phyloP scores from a whole-genome alignment of 1,140 invertebrate genomes.

The Anastatus disparis region DNA sequence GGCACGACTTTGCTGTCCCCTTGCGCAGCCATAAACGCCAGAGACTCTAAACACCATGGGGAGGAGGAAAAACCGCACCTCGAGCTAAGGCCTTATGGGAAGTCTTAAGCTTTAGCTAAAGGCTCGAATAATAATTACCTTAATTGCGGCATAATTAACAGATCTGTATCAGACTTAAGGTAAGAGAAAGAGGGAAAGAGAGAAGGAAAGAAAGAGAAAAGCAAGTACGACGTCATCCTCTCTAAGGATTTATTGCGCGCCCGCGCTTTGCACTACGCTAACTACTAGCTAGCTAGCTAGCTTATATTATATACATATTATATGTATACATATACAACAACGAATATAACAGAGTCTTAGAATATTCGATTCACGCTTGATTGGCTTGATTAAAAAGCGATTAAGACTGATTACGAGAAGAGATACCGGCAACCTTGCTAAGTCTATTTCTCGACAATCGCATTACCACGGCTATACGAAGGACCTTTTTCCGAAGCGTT shows the following conservation, averaged over 20 bases:
- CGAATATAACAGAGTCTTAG: conserved; percentile 8
- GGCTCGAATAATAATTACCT: conserved; percentile 40
- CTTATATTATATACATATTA: too few species aligned
- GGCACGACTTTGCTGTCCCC: conserved; percentile 37
- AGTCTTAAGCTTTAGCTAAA: background rate
- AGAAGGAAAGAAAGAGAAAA: too few species aligned
- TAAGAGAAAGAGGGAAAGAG: too few species aligned
- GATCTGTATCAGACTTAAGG: conserved; percentile 33
- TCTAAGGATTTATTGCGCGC: conserved; percentile 23
- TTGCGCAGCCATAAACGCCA: background rate
- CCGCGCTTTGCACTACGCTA: background rate
- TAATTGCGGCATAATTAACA: conserved; percentile 40
- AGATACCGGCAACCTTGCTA: background rate
- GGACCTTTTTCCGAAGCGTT: too few species aligned
- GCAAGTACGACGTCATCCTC: conserved; percentile 18
- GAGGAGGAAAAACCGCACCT: conserved; percentile 10
- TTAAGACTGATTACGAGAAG: conserved; percentile 28
- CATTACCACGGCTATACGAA: background rate
- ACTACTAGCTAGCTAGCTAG: too few species aligned
- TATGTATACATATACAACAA: background rate
- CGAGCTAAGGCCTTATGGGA: background rate
- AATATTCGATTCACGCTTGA: conserved; percentile 39
- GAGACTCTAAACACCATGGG: background rate
- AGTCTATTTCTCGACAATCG: conserved; percentile 11
- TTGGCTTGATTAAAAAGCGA: conserved; percentile 37